Base-by-base conservation (phyloP, 2,797 vertebrate genomes). In the Rousettus madagascariensis region DNA sequence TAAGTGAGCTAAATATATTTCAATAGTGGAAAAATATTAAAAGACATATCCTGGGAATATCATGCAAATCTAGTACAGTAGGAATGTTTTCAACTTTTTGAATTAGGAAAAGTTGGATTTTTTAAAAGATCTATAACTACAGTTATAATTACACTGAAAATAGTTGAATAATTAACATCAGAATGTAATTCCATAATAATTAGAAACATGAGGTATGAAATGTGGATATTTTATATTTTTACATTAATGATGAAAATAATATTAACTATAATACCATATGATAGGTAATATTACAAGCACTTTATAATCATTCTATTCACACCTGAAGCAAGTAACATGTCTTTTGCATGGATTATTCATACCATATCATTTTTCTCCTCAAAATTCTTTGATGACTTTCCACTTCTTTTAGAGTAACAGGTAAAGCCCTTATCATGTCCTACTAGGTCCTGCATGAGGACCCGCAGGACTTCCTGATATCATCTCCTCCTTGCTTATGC, bases 1-100 rank as follows among this genome's bases (percentile, higher is more conserved):
- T 95, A 97, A 95, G 96, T 87, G 30, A 97, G 94, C 97, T 97
- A 97, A 97, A 97, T 96, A 97, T 95, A 96, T 84, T 97, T 86
- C 90, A 98, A 96, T 95, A 93, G 86, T 26, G 36, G 19, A 89
- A 94, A 90, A 74, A 79, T 75, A 78, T 97, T 98, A 92, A 97
- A 96, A 97, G 96, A 94, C 49, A 83, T 53, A 94, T 61, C 77
- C 59, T 77, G 90, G 80, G 61, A 96, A 93, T 95, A 98, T 97
- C 69, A 96, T 96, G 84, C 87, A 97, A 98, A 97, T 95, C 79
- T 96, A 89, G 69, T 93, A 96, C 82, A 96, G 89, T 79, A 94
- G 87, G 36, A 84, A 87, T 38, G n/a, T 94, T 85, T 87, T n/a
- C 4, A 82, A 84, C 38, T 94, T 97, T 94, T 91, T 43, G 75